Evolutionary conservation across 2,888 invertebrate species (phyloP).

Genomic region (Idaea biselata): DNA sequence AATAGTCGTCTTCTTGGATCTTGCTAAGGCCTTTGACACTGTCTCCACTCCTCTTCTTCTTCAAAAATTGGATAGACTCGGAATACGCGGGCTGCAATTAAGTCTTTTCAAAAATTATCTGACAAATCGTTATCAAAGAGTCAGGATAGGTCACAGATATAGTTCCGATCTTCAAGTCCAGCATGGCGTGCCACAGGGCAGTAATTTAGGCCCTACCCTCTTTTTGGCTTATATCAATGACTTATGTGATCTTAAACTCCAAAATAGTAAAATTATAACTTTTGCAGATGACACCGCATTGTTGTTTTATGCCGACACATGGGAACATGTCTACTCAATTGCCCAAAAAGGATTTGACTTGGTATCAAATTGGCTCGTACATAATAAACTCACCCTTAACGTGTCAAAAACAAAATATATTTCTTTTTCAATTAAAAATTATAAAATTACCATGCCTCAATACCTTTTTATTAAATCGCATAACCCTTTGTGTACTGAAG

Average conservation of each 20-base stretch:
- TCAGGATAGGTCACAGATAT: neutral
- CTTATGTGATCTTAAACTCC: neutral
- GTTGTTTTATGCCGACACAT: neutral
- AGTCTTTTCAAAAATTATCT: neutral
- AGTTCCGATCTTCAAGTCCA: neutral
- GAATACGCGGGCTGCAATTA: neutral
- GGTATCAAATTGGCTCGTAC: neutral
- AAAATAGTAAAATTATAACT: slow-evolving; percentile 1
- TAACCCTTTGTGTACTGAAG: neutral
- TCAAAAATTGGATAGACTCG: neutral
- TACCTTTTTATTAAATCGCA: neutral
- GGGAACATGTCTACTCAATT: neutral
- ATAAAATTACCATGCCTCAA: neutral
- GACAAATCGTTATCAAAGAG: neutral
- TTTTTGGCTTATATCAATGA: neutral
- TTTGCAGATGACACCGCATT: slow-evolving; percentile 10
- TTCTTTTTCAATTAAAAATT: slow-evolving; percentile 2
- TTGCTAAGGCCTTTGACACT: slow-evolving; percentile 11
- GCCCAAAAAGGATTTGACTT: neutral
- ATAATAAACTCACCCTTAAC: neutral
- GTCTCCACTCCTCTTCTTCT: slow-evolving; percentile 5
- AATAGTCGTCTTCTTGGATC: slow-evolving; percentile 10
- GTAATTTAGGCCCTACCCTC: neutral
- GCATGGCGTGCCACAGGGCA: neutral
- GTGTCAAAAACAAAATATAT: slow-evolving; percentile 5